These are phyloP conservation scores for Apotomis turbidana DNA, from an alignment of 2,888 invertebrate species.

Conservation along the genomic window DNA sequence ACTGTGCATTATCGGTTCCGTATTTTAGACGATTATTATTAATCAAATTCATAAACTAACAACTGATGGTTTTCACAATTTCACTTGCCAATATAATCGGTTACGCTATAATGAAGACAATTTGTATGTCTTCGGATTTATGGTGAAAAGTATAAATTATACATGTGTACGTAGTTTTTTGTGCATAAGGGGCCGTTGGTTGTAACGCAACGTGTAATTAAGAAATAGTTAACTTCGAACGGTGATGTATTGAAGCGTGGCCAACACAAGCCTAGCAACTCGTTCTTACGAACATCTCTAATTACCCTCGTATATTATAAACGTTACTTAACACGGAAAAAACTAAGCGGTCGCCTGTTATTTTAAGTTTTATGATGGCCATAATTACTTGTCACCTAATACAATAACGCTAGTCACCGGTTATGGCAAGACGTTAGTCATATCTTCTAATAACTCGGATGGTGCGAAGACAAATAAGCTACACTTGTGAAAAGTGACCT, in stretches of 20 bases:
- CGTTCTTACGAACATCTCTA: conserved; percentile 12
- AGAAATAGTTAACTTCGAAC: conserved; percentile 19
- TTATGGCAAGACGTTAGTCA: conserved; percentile 45
- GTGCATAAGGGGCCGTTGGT: conserved; percentile 1
- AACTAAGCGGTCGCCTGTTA: conserved; percentile 25
- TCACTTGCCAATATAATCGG: conserved; percentile 26
- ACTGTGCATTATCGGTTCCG: conserved; percentile 39
- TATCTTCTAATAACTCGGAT: conserved; percentile 45
- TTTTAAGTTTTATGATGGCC: conserved; percentile 32
- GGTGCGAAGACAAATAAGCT: conserved; percentile 45
- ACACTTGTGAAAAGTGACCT: conserved; percentile 44
- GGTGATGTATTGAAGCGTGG: conserved; percentile 26
- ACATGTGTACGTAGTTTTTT: conserved; percentile 13
- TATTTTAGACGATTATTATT: conserved; percentile 32
- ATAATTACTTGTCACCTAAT: conserved; percentile 39
- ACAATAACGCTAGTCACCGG: conserved; percentile 32
- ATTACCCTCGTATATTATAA: conserved; percentile 21
- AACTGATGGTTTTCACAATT: conserved; percentile 24
- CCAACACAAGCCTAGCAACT: conserved; percentile 18
- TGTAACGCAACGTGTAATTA: conserved; percentile 24
- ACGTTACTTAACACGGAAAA: conserved; percentile 29
- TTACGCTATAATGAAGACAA: conserved; percentile 24
- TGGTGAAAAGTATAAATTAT: conserved; percentile 19
- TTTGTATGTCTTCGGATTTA: conserved; percentile 15
- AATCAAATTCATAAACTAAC: conserved; percentile 30